These are phyloP conservation scores for Amphipyra berbera DNA, from an alignment of 2,888 invertebrate genomes.

Conservation along the genomic window DNA sequence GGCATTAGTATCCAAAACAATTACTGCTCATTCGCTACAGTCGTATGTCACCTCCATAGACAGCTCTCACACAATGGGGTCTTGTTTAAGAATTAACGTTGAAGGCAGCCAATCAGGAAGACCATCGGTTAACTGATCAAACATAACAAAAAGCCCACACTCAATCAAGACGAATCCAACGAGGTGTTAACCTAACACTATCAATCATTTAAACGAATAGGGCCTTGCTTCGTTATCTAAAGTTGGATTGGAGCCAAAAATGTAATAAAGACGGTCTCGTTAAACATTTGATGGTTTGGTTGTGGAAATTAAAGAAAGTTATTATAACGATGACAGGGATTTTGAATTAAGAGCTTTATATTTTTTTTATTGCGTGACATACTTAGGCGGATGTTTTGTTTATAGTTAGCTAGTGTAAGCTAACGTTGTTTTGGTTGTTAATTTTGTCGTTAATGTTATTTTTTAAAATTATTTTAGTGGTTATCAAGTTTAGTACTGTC, in stretches of 20 bases:
- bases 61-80: constrained; percentile 75
- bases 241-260: constrained; percentile 84
- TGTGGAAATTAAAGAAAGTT: constrained; percentile 62
- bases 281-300: constrained; percentile 79
- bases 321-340: constrained; percentile 58
- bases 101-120: constrained; percentile 83
- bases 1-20: background rate
- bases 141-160: constrained; percentile 87
- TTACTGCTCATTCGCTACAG: background rate
- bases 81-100: constrained; percentile 85
- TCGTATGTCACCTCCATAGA: constrained; percentile 47
- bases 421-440: constrained; percentile 46
- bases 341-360: constrained; percentile 58
- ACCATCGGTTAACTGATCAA: constrained; percentile 87
- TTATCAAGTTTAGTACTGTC: constrained; percentile 33
- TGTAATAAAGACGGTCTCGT: constrained; percentile 85
- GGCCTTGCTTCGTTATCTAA: constrained; percentile 76
- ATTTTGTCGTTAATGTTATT: constrained; percentile 29
- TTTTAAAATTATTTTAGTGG: constrained; percentile 26
- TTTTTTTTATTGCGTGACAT: constrained; percentile 51
- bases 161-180: constrained; percentile 85
- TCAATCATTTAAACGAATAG: constrained; percentile 80
- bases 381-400: constrained; percentile 48
- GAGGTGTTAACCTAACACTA: constrained; percentile 86
- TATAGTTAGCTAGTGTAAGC: constrained; percentile 43